A percentile compares a stretch with the other conserved stretches of the same genome.
These are phyloP conservation scores for Arenaria interpres DNA, from an alignment of 2,113 vertebrate genomes.

Conservation along the genomic window DNA sequence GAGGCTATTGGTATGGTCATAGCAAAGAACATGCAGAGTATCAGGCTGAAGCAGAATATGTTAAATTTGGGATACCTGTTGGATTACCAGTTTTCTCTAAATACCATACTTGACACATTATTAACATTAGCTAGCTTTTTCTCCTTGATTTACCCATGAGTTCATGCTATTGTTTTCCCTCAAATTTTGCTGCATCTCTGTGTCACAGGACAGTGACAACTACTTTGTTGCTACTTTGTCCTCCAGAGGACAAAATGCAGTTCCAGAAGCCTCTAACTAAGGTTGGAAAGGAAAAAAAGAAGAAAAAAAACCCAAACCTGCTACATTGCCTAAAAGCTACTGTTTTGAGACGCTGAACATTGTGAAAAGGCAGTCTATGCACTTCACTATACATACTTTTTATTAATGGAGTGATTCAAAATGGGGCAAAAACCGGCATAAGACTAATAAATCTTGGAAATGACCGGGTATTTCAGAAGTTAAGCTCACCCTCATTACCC, in stretches of 20 bases:
- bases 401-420: constrained; percentile 48
- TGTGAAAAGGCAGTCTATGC: background rate
- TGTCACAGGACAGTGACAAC: background rate
- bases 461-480: constrained; percentile 6
- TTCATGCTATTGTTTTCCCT: background rate
- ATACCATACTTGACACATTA: background rate
- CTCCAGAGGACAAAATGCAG: background rate
- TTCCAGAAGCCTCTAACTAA: background rate
- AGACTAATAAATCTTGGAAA: constrained; percentile 55
- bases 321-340: background rate
- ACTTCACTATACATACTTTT: background rate
- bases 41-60: background rate
- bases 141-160: background rate
- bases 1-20: background rate
- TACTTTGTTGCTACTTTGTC: background rate
- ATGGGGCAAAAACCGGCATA: background rate
- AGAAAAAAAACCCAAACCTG: background rate
- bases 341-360: background rate
- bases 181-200: background rate
- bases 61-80: background rate
- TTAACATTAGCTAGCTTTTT: background rate
- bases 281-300: background rate
- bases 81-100: background rate
- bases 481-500: constrained; percentile 43
- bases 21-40: background rate